These are phyloP conservation scores for Myoxocephalus aenaeus DNA, from an alignment of 2,797 vertebrate genomes.

Conservation along the genomic window DNA sequence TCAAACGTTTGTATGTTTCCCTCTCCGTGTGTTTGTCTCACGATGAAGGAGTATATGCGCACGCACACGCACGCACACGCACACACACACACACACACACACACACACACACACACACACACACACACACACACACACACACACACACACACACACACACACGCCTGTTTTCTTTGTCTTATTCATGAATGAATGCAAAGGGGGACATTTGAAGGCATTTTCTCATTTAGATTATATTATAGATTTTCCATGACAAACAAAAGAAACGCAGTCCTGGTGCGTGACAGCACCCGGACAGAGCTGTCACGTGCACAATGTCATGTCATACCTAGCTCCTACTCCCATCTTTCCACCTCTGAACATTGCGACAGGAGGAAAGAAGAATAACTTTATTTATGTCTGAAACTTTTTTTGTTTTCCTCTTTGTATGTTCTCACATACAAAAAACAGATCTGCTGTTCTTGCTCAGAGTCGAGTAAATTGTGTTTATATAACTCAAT, in stretches of 20 bases:
- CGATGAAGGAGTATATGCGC: neutral
- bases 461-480: too few relatives aligned
- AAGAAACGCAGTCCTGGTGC: neutral
- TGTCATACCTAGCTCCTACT: too few relatives aligned
- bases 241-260: neutral
- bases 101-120: neutral
- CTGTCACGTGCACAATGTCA: too few relatives aligned
- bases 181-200: neutral
- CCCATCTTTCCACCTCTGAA: neutral
- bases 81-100: too few relatives aligned
- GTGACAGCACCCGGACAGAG: too few relatives aligned
- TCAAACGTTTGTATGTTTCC: neutral
- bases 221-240: neutral
- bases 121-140: too few relatives aligned
- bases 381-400: too few relatives aligned
- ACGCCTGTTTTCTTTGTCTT: neutral
- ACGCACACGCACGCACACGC: neutral
- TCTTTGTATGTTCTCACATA: too few relatives aligned
- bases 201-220: neutral
- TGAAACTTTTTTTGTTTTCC: too few relatives aligned
- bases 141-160: too few relatives aligned
- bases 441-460: neutral
- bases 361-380: neutral
- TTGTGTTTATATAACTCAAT: neutral
- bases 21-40: neutral